Base-by-base conservation (phyloP, 2,888 invertebrate species). In the Sphaerophoria rueppellii region DNA sequence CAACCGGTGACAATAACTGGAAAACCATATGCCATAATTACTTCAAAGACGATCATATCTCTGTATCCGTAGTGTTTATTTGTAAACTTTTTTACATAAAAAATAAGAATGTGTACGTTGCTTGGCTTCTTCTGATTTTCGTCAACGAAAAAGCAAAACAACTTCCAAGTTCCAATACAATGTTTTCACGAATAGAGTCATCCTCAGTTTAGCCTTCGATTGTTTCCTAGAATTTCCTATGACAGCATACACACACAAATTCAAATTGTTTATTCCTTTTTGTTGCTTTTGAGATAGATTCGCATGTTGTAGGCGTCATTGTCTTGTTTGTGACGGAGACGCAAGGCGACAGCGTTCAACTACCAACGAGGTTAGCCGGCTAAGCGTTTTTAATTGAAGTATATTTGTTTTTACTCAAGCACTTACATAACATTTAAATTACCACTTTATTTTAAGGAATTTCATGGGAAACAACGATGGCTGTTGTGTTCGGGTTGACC, bases 191-290 rank as follows among this genome's bases (percentile, higher is more conserved):
- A 69, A 74, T 69, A 61, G 61, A 78, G 82, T 50, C 74, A 74
- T 79, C 74, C 82, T 65, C 74, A 82, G 78, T 82, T 83, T 83
- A 83, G 74, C 67, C 82, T 79, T 79, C 79, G 82, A 83, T 79
- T 79, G 74, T 75, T 82, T 83, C 82, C 75, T 71, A 60, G 82
- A 83, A 83, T 63, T 83, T 57, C 69, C 83, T 83, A 83, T 79
- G 79, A 83, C 75, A 65, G 24, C 24, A 24, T 24, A 55, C 40
- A 75, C 71, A 71, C 34, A 32, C 16, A 16, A 6, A 65, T 37
- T 67, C 43, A 34, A 57, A 78, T 79, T 79, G 61, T 82, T 79
- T 79, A 61, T 58, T 52, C 40, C 60, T 24, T 24, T 24, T 24
- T 24, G 43, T 48, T 34, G 35, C 34, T 32, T 32, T 6, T 34